Evolutionary conservation across 1,140 invertebrate genomes (phyloP).

Genomic region (Drosophila murphyi): DNA sequence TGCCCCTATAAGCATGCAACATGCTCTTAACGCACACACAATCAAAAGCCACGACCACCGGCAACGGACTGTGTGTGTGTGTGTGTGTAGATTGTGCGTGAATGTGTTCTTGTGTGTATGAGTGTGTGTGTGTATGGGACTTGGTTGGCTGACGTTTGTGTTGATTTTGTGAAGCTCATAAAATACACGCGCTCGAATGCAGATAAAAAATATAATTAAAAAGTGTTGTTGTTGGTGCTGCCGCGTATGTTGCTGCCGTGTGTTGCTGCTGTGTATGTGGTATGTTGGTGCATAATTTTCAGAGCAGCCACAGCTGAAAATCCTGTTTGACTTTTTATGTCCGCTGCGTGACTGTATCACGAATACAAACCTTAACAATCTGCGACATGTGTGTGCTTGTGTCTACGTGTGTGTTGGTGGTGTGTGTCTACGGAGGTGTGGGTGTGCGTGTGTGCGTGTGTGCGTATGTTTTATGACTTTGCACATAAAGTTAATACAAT

Average conservation of each 20-base stretch:
- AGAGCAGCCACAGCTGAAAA: conserved; percentile 48
- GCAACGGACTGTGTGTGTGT: background rate
- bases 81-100: conserved; percentile 10
- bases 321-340: conserved; percentile 73
- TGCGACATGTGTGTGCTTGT: conserved; percentile 30
- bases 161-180: conserved; percentile 63
- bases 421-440: background rate
- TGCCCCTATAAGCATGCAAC: conserved; percentile 42
- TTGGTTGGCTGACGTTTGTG: conserved; percentile 35
- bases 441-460: conserved; percentile 40
- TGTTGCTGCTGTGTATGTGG: conserved; percentile 11
- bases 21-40: conserved; percentile 1
- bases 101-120: background rate
- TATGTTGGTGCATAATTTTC: conserved; percentile 53
- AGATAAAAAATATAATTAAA: conserved; percentile 81
- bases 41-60: background rate
- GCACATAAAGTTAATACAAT: conserved; percentile 28
- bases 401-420: background rate
- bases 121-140: conserved; percentile 11
- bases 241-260: conserved; percentile 7
- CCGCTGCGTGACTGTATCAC: conserved; percentile 67
- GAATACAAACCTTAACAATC: conserved; percentile 52
- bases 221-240: conserved; percentile 47
- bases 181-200: conserved; percentile 57
- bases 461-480: conserved; percentile 60